Evolutionary conservation across 2,113 vertebrate species (phyloP).

Genomic region (Saccopteryx leptura): DNA sequence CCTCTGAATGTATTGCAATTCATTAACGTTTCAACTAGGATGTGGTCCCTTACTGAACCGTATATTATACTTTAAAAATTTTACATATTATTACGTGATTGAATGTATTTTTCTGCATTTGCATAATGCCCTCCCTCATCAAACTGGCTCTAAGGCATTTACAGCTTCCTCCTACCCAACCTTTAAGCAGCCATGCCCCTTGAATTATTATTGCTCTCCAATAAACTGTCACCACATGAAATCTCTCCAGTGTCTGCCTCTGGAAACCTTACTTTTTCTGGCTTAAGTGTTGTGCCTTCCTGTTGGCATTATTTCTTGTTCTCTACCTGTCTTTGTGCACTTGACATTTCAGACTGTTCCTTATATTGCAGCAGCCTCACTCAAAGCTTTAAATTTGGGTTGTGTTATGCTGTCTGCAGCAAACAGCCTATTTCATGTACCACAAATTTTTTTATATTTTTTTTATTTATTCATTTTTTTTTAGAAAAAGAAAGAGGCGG

Average conservation of each 20-base stretch:
- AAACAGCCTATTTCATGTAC: background rate
- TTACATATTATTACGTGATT: background rate
- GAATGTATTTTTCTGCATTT: background rate
- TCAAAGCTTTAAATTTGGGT: background rate
- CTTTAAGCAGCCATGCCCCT: background rate
- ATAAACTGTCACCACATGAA: background rate
- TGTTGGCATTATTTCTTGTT: background rate
- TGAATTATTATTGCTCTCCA: background rate
- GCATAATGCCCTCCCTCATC: background rate
- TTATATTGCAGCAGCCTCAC: background rate
- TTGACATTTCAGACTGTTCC: background rate
- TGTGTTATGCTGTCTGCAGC: background rate
- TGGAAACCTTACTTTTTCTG: background rate
- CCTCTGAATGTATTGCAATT: background rate
- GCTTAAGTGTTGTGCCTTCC: background rate
- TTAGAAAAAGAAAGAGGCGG: too few species aligned
- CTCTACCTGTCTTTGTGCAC: background rate
- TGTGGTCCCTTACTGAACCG: background rate
- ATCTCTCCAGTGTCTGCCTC: background rate
- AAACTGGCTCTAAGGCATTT: background rate
- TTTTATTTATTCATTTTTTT: too few species aligned
- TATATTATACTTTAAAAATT: background rate
- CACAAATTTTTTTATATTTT: too few species aligned
- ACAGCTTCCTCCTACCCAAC: background rate
- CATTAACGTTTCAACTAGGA: background rate